Evolutionary conservation across 2,888 invertebrate species (phyloP), one percentile per base, ranked within the genome.

Genomic region (Heliconius charithonia): DNA sequence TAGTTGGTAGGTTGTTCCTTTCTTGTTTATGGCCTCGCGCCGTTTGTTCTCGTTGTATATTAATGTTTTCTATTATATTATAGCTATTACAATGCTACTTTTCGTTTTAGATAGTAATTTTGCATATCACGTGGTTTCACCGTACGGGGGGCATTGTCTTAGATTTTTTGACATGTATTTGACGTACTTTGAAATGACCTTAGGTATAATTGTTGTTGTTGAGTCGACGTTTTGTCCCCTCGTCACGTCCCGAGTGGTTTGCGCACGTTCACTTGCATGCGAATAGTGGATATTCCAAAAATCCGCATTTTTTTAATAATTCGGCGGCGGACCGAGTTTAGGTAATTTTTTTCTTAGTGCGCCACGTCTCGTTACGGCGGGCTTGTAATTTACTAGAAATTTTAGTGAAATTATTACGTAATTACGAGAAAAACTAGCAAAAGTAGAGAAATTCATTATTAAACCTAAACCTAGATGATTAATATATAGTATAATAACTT

Each of bases 361-460:
- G 77, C 77, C 81, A 69, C 63, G 71, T 41, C 63, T 32, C 45
- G 67, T 13, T 41, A 41, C 41, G 62, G 83, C 81, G 83, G 85
- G 86, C 85, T 87, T 89, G 90, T 89, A 89, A 90, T 88, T 88
- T 89, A 89, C 89, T 92, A 91, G 91, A 86, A 85, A 86, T 88
- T 88, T 90, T 92, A 93, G 92, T 90, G 87, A 93, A 94, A 94
- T 93, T 93, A 91, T 87, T 85, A 87, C 85, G 85, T 88, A 83
- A 84, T 82, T 80, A 81, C 79, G 80, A 82, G 80, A 82, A 83
- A 82, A 84, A 84, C 85, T 93, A 93, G 93, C 90, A 74, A 87
- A 88, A 90, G 93, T 94, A 94, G 94, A 88, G 91, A 92, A 93
- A 94, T 94, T 94, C 90, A 92, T 92, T 89, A 88, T 86, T 89